phyloP scores from a whole-genome alignment of 2,797 vertebrate species.

The Gallinago stenura region DNA sequence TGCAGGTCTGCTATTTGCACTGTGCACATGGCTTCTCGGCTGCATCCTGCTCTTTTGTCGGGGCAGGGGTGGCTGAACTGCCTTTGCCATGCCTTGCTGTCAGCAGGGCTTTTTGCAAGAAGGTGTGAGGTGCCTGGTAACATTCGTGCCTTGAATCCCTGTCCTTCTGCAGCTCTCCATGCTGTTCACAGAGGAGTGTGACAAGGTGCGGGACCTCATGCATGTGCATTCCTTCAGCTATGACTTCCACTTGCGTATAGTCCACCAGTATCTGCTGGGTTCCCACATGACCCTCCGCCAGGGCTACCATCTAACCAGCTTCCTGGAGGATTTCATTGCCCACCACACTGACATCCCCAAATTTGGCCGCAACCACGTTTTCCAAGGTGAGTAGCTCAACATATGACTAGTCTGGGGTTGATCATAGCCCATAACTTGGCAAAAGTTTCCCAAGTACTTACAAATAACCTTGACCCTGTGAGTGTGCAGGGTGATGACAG shows the following conservation, averaged over 20 bases:
- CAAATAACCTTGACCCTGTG: not conserved
- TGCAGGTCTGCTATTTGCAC: not conserved
- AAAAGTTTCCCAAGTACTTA: not conserved
- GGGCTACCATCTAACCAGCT: constrained; percentile 95
- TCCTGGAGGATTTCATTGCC: constrained; percentile 94
- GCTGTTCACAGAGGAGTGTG: constrained; percentile 98
- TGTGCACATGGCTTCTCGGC: not conserved
- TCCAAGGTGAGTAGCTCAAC: constrained; percentile 85
- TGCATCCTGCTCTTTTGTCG: not conserved
- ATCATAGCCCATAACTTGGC: not conserved
- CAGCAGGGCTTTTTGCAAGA: not conserved
- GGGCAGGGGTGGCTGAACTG: not conserved
- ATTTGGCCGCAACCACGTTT: constrained; percentile 95
- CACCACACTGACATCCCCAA: constrained; percentile 96
- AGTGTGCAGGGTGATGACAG: not conserved
- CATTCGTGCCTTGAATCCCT: not conserved
- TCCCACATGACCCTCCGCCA: constrained; percentile 93
- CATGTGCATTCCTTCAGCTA: constrained; percentile 99
- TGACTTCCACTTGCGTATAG: constrained; percentile 96
- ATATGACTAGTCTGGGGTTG: not conserved
- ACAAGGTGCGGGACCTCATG: constrained; percentile 97
- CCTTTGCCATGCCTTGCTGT: not conserved
- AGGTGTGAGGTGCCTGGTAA: not conserved
- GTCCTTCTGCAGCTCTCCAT: constrained; percentile 90
- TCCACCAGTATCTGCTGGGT: constrained; percentile 95